Base-by-base conservation (phyloP, 2,888 invertebrate species). In the Allolobophora icterica region DNA sequence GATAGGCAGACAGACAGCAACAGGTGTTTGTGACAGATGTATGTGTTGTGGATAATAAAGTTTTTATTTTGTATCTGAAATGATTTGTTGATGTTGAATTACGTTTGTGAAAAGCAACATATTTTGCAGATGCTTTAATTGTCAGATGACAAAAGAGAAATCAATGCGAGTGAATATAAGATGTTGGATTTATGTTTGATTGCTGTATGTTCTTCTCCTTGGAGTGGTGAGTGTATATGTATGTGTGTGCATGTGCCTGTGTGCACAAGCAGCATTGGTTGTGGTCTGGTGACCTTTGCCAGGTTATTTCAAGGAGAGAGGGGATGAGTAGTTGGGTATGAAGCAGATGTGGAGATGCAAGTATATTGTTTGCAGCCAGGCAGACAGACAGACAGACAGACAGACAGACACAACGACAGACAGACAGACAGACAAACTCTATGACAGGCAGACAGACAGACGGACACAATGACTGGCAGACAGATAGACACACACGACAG, bases 221-320 rank as follows among this genome's bases (percentile, higher is more conserved):
- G n/a, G 71, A n/a, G 71, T n/a, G 15, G 19, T 17, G 90, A 33
- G 45, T 33, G 71, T 90, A 38, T 71, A 13, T 84, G 40, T 90
- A n/a, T 30, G 40, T 90, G 17, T 90, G 71, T 90, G 21, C 83
- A 30, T 17, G 71, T 30, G 83, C 34, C 0, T 84, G 21, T 40
- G 40, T 84, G 35, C 6, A 33, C 34, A 33, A 34, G 42, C 42
- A 71, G 30, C 33, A 34, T 42, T n/a, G 34, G 40, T 40, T 42
- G 71, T n/a, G n/a, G 30, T 71, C 71, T 71, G 71, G n/a, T 71
- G 71, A 71, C 71, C 71, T 71, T 71, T 71, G n/a, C 71, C n/a
- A 30, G 71, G 71, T 71, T n/a, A 71, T n/a, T 21, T 71, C 11
- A 71, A 71, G n/a, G n/a, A 71, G 71, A 71, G 11, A 71, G 71